Percentiles rank a stretch among this genome's conserved stretches.
These are phyloP conservation scores for Vidua macroura DNA, from an alignment of 2,113 vertebrate genomes.

Conservation along the genomic window DNA sequence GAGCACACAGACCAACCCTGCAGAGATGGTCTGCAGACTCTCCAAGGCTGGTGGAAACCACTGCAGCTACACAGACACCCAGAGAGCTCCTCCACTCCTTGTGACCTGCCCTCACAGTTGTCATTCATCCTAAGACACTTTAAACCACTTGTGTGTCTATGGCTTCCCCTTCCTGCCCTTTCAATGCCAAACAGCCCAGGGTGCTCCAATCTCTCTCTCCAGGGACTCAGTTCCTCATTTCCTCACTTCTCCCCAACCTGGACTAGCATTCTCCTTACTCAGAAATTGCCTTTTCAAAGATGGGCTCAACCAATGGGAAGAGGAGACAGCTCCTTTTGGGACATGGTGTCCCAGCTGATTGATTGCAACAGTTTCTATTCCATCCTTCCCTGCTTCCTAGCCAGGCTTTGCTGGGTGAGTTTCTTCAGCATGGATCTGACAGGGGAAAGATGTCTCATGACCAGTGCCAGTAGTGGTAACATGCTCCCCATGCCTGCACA, in stretches of 20 bases:
- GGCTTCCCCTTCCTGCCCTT: not conserved
- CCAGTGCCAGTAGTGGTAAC: fast-evolving
- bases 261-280: not conserved
- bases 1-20: not conserved
- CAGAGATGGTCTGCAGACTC: not conserved
- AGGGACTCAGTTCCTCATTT: not conserved
- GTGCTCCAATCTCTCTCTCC: not conserved
- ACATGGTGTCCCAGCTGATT: not conserved
- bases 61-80: not conserved
- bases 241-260: not conserved
- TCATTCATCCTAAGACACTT: not conserved
- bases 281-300: not conserved
- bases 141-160: fast-evolving
- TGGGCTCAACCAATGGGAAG: too few relatives aligned
- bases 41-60: not conserved
- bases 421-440: not conserved
- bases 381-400: not conserved
- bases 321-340: not conserved
- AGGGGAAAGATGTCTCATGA: not conserved
- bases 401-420: not conserved
- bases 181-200: not conserved
- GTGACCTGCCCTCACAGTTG: not conserved
- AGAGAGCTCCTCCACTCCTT: not conserved
- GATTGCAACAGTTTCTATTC: not conserved
- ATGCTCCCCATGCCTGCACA: not conserved